These are phyloP conservation scores for Malthinus flaveolus DNA, from an alignment of 2,888 invertebrate genomes.

Conservation along the genomic window DNA sequence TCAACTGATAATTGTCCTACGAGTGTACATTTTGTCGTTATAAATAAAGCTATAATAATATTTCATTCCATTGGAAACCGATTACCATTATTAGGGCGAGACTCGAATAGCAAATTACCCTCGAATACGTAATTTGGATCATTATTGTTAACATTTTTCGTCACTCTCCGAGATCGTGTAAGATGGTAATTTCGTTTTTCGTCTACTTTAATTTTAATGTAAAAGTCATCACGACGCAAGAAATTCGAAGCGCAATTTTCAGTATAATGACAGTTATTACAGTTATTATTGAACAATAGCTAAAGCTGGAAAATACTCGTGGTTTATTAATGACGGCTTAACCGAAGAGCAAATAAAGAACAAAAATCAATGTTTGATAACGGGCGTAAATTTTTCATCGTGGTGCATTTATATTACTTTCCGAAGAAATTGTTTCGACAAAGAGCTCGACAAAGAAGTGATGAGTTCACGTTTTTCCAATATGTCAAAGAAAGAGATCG, in stretches of 20 bases:
- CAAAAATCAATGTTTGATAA: slow-evolving; percentile 21
- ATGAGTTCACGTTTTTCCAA: slow-evolving; percentile 26
- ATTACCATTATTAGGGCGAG: slow-evolving; percentile 17
- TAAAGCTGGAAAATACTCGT: slow-evolving; percentile 1
- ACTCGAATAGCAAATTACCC: slow-evolving; percentile 1
- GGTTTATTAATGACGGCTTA: slow-evolving; percentile 9
- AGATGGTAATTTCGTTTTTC: neutral
- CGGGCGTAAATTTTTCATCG: slow-evolving; percentile 20
- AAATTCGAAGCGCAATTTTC: slow-evolving; percentile 1
- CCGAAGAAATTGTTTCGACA: slow-evolving; percentile 20
- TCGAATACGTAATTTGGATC: neutral
- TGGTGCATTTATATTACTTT: slow-evolving; percentile 23
- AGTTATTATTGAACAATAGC: slow-evolving; percentile 11
- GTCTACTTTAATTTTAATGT: neutral
- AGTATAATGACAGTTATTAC: no score
- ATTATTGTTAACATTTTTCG: neutral
- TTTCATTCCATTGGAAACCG: slow-evolving; percentile 19
- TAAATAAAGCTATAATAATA: slow-evolving; percentile 24
- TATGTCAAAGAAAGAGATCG: slow-evolving; percentile 26
- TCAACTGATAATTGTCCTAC: slow-evolving; percentile 32
- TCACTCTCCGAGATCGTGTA: neutral
- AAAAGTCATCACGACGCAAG: neutral
- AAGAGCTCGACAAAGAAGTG: slow-evolving; percentile 13
- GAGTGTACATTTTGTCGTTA: slow-evolving; percentile 20
- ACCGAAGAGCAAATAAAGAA: slow-evolving; percentile 15